Conservation (phyloP, 2,888 invertebrate species). For the Cantharis lateralis region DNA sequence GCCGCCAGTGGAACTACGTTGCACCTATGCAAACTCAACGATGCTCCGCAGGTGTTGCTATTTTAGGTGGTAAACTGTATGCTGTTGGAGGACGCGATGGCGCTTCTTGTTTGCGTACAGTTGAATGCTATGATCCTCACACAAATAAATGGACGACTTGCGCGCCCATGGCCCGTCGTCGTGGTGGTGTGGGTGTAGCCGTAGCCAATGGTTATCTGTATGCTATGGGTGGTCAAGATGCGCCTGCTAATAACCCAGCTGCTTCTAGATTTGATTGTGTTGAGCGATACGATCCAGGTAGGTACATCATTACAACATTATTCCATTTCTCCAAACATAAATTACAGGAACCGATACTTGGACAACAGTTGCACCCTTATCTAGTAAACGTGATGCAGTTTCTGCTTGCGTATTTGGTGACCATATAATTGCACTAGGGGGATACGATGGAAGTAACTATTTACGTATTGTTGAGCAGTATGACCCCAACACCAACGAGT, state of each 20-base stretch:
- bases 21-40: constrained; percentile 88
- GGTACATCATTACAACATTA: constrained; percentile 20
- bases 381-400: constrained; percentile 84
- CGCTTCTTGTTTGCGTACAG: constrained; percentile 85
- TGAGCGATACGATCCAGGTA: constrained; percentile 76
- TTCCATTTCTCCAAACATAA: constrained; percentile 44
- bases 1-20: constrained; percentile 87
- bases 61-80: constrained; percentile 81
- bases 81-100: constrained; percentile 94
- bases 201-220: constrained; percentile 88
- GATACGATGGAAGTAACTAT: constrained; percentile 90
- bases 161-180: constrained; percentile 83
- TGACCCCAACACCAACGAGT: constrained; percentile 81
- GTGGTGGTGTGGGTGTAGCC: constrained; percentile 89
- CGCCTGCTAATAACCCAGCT: constrained; percentile 84
- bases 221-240: constrained; percentile 92
- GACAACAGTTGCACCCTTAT: constrained; percentile 83
- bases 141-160: constrained; percentile 82
- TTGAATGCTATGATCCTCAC: constrained; percentile 80
- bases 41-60: constrained; percentile 89
- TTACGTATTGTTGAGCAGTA: constrained; percentile 87
- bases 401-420: constrained; percentile 87
- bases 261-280: constrained; percentile 87
- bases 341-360: constrained; percentile 77
- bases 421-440: constrained; percentile 81